Percentiles rank a stretch among this genome's conserved stretches.
phyloP scores from a whole-genome alignment of 2,113 vertebrate genomes.

The Helogale parvula region DNA sequence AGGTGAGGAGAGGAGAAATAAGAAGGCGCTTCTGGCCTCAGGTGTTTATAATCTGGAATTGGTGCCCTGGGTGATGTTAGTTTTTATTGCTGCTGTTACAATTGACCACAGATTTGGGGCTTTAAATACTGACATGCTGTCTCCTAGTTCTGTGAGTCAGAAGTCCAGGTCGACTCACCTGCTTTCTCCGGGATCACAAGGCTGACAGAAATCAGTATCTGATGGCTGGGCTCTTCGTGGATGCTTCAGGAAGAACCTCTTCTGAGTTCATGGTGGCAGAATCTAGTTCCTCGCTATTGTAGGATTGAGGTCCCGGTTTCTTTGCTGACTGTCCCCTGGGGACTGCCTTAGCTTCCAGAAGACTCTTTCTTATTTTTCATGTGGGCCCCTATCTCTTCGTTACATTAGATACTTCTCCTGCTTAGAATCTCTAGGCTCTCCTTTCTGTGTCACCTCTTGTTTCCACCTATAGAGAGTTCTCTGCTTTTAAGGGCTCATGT shows the following conservation, averaged over 20 bases:
- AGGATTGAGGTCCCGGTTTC: neutral
- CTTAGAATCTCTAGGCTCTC: neutral
- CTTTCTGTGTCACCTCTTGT: neutral
- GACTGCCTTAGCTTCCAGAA: neutral
- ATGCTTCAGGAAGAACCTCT: neutral
- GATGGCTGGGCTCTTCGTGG: neutral
- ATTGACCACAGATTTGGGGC: neutral
- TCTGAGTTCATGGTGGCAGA: neutral
- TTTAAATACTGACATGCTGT: neutral
- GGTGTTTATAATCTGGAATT: neutral
- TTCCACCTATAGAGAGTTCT: neutral
- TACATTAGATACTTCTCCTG: neutral
- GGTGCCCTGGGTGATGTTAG: neutral
- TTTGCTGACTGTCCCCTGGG: neutral
- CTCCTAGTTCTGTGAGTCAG: neutral
- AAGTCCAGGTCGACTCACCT: neutral
- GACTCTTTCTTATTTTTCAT: neutral
- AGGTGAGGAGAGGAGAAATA: neutral
- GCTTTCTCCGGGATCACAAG: neutral
- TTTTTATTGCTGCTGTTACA: neutral
- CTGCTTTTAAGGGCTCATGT: neutral
- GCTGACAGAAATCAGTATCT: neutral
- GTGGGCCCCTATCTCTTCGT: neutral
- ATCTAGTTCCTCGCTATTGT: neutral
- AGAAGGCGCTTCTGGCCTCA: neutral